Evolutionary conservation across 1,140 invertebrate genomes (phyloP), one percentile per base, ranked within the genome.

Genomic region (Ceratina australensis): DNA sequence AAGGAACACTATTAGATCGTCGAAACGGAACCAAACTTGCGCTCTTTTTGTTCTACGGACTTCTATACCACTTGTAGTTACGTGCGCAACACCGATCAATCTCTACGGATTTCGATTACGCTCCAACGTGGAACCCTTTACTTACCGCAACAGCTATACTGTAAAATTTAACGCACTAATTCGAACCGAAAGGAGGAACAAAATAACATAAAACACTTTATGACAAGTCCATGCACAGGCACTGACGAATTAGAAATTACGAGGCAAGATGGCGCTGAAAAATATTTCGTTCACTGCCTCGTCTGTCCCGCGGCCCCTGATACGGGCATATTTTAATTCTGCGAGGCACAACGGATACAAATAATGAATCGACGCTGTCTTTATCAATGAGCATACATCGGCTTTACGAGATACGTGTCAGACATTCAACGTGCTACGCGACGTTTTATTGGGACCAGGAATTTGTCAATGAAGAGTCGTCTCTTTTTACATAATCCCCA

Each of bases 211-310:
- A 82, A 72, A 89, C 84, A 88, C 87, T 89, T 42, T 90, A 84
- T 90, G 88, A 90, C 88, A 90, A 89, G 82, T 88, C 85, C 88
- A 90, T 90, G 90, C 89, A 90, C 89, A 89, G 85, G 84, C 87
- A 87, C 88, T 89, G 88, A 86, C 88, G 85, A 89, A 89, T 89
- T 86, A 81, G 83, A 83, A 83, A 64, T 66, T 81, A 85, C 66
- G 75, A 83, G 54, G 78, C 80, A 85, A 89, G 89, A 90, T 89
- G 87, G 89, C 84, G 84, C 80, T 81, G 60, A 56, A 80, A 85
- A 81, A 73, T 85, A 78, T 81, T 80, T 82, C 78, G 78, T 80
- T 56, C n/a, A 42, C 33, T 10, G n/a, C 52, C 54, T 66, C 64
- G 20, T 49, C 33, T 28, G 22, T 64, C 49, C 16, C 26, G 28